Evolutionary conservation across 2,888 invertebrate species (phyloP).

Genomic region (Pelosia muscerda): DNA sequence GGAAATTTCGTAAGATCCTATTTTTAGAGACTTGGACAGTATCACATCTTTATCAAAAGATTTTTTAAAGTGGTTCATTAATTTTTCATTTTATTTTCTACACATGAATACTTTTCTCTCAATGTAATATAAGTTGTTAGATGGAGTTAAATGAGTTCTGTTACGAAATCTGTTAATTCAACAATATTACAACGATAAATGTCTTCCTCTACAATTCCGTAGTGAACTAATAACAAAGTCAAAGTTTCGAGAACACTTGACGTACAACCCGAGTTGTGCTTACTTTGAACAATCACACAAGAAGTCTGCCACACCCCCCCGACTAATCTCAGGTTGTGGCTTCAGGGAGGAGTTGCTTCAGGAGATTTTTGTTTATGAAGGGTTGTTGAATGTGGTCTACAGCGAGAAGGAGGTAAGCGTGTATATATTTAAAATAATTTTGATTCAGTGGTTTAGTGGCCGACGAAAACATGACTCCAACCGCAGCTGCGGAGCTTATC

Average conservation of each 20-base stretch:
- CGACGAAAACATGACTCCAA: not conserved
- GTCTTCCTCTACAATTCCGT: not conserved
- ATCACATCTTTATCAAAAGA: too few relatives aligned
- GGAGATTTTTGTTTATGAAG: not conserved
- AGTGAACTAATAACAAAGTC: constrained; percentile 12
- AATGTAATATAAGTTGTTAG: not conserved
- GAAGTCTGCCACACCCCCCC: not conserved
- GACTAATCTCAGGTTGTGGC: not conserved
- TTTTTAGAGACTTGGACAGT: too few relatives aligned
- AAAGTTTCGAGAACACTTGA: constrained; percentile 14
- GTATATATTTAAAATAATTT: not conserved
- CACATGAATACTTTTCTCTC: not conserved
- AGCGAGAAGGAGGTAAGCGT: not conserved
- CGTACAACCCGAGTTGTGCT: constrained; percentile 7
- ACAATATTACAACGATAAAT: not conserved
- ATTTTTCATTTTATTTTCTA: not conserved
- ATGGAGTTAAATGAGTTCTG: not conserved
- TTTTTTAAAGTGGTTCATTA: not conserved
- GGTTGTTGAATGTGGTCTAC: not conserved
- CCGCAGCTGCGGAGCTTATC: not conserved
- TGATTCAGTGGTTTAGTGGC: not conserved
- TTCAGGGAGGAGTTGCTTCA: not conserved
- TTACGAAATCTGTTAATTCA: not conserved
- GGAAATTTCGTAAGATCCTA: too few relatives aligned
- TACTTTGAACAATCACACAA: constrained; percentile 5